Evolutionary conservation across 2,888 invertebrate genomes (phyloP).

Genomic region (Quadriops clusia): DNA sequence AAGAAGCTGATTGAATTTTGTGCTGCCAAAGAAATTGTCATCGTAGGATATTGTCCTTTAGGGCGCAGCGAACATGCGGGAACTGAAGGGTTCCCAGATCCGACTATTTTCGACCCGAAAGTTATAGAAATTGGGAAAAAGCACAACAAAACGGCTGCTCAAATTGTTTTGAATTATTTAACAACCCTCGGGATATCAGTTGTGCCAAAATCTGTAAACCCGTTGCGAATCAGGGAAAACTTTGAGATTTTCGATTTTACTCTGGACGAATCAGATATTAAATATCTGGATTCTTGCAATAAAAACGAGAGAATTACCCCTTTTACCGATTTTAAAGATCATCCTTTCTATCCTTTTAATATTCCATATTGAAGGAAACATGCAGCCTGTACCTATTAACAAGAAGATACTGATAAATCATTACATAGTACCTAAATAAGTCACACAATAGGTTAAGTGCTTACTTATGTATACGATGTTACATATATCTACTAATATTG

Average conservation of each 20-base stretch:
- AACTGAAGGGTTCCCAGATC: slow-evolving; percentile 37
- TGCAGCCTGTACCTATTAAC: too few species aligned
- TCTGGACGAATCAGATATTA: slow-evolving; percentile 53
- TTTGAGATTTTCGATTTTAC: slow-evolving; percentile 66
- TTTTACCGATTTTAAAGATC: slow-evolving; percentile 25
- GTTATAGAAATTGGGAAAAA: slow-evolving; percentile 45
- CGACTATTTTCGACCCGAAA: slow-evolving; percentile 42
- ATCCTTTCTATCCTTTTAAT: slow-evolving; percentile 33
- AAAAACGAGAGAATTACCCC: slow-evolving; percentile 49
- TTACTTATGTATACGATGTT: too few species aligned
- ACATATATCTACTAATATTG: too few species aligned
- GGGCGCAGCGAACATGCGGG: slow-evolving; percentile 45
- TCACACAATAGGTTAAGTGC: too few species aligned
- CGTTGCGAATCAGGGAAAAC: slow-evolving; percentile 56
- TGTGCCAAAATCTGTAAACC: slow-evolving; percentile 75
- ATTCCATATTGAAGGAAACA: slow-evolving; percentile 25
- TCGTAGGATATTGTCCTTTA: slow-evolving; percentile 65
- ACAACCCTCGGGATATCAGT: slow-evolving; percentile 42
- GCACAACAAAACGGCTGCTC: slow-evolving; percentile 51
- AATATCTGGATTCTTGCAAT: slow-evolving; percentile 55
- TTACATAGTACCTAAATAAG: too few species aligned
- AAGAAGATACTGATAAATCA: too few species aligned
- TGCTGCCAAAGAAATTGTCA: slow-evolving; percentile 45
- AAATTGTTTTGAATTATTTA: slow-evolving; percentile 51
- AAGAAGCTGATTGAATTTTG: slow-evolving; percentile 57